Evolutionary conservation across 1,140 invertebrate genomes (phyloP).

Genomic region (Matsumurasca onukii): DNA sequence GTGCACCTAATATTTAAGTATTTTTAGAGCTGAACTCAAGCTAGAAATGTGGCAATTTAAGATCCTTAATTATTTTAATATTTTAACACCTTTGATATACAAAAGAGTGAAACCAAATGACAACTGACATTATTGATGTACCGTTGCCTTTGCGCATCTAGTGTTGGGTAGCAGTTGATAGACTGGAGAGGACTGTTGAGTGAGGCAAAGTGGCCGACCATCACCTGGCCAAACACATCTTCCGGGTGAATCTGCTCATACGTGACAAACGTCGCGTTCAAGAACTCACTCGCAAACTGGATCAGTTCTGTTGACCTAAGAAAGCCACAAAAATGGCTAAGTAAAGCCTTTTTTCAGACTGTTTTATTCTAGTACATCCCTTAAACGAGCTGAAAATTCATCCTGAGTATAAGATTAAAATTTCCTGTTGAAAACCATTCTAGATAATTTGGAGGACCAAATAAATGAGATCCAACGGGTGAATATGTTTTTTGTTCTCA

Average conservation of each 20-base stretch:
- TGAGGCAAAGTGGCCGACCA: slow-evolving; percentile 53
- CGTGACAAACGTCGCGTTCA: slow-evolving; percentile 49
- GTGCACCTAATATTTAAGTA: background rate
- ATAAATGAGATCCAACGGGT: background rate
- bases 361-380: too few relatives aligned
- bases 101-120: too few relatives aligned
- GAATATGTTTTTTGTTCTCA: background rate
- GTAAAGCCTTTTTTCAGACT: too few relatives aligned
- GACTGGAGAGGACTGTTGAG: slow-evolving; percentile 52
- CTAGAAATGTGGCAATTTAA: too few relatives aligned
- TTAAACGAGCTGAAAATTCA: too few relatives aligned
- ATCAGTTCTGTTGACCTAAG: slow-evolving; percentile 45
- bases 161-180: slow-evolving; percentile 47
- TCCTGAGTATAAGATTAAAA: background rate
- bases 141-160: slow-evolving; percentile 47
- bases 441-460: background rate
- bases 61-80: too few relatives aligned
- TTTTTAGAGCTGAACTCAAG: background rate
- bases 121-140: slow-evolving; percentile 48
- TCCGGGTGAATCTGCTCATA: slow-evolving; percentile 56
- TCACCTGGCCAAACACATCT: slow-evolving; percentile 54
- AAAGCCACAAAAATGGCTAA: background rate
- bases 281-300: slow-evolving; percentile 48
- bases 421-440: too few relatives aligned
- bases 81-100: too few relatives aligned